Percentiles rank a stretch among this genome's conserved stretches.
Conservation (phyloP, 92 coral and sea anemone genomes). For the Porites cylindrica region DNA sequence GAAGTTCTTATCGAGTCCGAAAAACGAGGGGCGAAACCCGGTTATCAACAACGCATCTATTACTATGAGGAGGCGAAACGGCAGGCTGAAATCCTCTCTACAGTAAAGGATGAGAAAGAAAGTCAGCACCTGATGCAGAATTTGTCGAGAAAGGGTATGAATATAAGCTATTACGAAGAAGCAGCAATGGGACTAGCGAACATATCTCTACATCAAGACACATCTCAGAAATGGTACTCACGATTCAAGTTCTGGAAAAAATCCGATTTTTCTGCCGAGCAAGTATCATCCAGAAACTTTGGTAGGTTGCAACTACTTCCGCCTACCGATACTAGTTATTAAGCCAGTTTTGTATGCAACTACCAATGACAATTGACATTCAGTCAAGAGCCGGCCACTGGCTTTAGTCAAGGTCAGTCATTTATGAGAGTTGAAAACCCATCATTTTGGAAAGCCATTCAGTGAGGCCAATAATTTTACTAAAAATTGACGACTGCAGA, state of each 20-base stretch:
- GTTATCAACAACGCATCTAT: conserved; percentile 35
- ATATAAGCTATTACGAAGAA: background rate
- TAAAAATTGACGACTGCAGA: no score
- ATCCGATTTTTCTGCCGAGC: background rate
- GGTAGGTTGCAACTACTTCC: no score
- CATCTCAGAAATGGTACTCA: background rate
- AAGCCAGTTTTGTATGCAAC: no score
- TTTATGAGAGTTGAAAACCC: no score
- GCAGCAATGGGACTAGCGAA: background rate
- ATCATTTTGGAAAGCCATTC: no score
- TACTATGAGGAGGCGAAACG: conserved; percentile 34
- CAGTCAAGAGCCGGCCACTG: no score
- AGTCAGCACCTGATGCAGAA: background rate
- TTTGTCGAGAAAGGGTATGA: background rate
- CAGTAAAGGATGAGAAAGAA: background rate
- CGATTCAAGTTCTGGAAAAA: background rate
- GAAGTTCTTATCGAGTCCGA: conserved; percentile 59
- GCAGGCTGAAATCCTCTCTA: conserved; percentile 38
- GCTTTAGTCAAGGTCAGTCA: no score
- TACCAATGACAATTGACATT: no score
- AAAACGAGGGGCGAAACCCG: conserved; percentile 37
- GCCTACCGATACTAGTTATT: no score
- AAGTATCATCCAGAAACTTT: background rate
- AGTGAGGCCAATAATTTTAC: no score
- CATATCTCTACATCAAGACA: background rate